phyloP scores from a whole-genome alignment of 2,888 invertebrate genomes.

The Oscheius myriophilus region DNA sequence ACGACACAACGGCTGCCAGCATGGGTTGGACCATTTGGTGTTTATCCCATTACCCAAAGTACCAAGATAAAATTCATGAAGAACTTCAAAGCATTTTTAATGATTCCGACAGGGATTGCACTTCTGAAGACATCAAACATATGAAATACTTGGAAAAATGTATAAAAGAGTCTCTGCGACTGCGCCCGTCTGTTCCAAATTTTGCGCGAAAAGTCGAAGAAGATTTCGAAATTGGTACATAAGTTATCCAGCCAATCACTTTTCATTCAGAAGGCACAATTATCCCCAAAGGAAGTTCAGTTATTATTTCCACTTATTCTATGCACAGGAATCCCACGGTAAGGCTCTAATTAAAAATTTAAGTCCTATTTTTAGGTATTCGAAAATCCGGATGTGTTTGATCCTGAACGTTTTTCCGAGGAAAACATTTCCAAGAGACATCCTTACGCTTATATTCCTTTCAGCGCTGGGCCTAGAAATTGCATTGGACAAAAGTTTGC shows the following conservation, averaged over 20 bases:
- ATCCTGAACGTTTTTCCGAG: constrained; percentile 50
- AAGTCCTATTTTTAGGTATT: neutral
- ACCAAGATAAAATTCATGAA: constrained; percentile 71
- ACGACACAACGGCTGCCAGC: constrained; percentile 73
- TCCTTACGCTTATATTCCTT: constrained; percentile 74
- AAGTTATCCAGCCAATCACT: neutral
- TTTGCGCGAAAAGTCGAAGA: constrained; percentile 58
- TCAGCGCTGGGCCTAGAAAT: constrained; percentile 74
- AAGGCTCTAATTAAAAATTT: too few relatives aligned
- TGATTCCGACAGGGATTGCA: constrained; percentile 66
- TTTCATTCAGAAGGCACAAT: constrained; percentile 41
- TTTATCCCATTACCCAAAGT: constrained; percentile 71
- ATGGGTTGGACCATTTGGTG: constrained; percentile 72
- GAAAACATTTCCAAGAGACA: constrained; percentile 67
- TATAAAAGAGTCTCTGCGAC: constrained; percentile 57
- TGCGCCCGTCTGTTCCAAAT: constrained; percentile 59
- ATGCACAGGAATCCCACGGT: constrained; percentile 44
- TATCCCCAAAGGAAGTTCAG: constrained; percentile 42
- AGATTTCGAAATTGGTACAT: constrained; percentile 58
- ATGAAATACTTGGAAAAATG: constrained; percentile 59
- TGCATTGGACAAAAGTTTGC: constrained; percentile 71
- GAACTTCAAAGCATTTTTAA: constrained; percentile 63
- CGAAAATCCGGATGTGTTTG: constrained; percentile 32
- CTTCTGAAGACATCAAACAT: constrained; percentile 65
- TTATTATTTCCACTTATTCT: constrained; percentile 43